Percentiles rank a stretch among this genome's conserved stretches.
Conservation (phyloP, 2,888 invertebrate genomes). For the Ormyrus labotus region DNA sequence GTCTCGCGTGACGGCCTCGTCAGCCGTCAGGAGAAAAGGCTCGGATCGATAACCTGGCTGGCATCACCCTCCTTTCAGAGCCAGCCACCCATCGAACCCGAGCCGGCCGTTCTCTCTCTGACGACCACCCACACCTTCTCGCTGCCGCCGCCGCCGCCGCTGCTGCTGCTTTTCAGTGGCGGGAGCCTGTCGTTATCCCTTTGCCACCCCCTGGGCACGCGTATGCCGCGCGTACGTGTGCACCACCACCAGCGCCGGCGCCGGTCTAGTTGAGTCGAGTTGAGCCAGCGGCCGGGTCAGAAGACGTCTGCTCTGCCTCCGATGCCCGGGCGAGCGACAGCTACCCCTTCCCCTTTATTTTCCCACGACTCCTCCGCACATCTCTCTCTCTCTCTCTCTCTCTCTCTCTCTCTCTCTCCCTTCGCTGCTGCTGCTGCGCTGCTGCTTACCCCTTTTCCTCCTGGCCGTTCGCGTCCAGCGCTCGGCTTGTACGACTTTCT, state of each 20-base stretch:
- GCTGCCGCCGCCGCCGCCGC: background rate
- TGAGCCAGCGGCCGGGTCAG: conserved; percentile 74
- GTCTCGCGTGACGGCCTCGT: conserved; percentile 76
- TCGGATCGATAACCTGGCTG: conserved; percentile 70
- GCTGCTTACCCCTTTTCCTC: conserved; percentile 21
- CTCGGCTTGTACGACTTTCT: background rate
- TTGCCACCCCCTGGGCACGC: conserved; percentile 56
- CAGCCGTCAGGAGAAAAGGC: conserved; percentile 70
- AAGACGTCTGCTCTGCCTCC: conserved; percentile 74
- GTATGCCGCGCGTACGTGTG: background rate
- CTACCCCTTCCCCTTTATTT: conserved; percentile 65
- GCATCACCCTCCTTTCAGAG: conserved; percentile 49
- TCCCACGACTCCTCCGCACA: conserved; percentile 50
- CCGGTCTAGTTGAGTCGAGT: conserved; percentile 60
- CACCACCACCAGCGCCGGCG: conserved; percentile 5
- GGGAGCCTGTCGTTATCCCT: conserved; percentile 56
- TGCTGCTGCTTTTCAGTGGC: background rate
- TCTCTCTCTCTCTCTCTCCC: conserved; percentile 47
- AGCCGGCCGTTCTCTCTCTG: conserved; percentile 37
- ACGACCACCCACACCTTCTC: conserved; percentile 61
- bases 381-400: conserved; percentile 28
- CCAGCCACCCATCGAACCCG: conserved; percentile 46
- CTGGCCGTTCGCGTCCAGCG: background rate
- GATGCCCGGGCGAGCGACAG: conserved; percentile 76
- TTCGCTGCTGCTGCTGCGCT: background rate